Evolutionary conservation across 2,888 invertebrate genomes (phyloP), one percentile per base, ranked within the genome.

Genomic region (Stenchaetothrips biformis): DNA sequence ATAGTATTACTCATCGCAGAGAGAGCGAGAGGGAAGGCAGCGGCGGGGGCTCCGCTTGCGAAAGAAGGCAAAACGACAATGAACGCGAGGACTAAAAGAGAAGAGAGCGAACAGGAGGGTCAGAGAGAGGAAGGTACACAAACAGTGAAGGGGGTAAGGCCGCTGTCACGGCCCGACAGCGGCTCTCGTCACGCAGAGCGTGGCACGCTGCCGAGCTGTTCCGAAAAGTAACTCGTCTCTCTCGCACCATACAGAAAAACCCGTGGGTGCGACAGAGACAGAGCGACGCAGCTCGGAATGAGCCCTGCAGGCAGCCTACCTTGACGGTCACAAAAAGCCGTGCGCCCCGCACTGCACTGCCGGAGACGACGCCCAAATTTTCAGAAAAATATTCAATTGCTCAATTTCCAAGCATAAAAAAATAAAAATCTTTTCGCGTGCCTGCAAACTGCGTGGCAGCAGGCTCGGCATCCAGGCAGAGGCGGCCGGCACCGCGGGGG

Each of bases 1-100:
- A 74, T 74, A 74, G 67, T 74, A 74, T 74, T 74, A 74, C 67
- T 74, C 67, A 74, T 74, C 67, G 67, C 67, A 25, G 67, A 7
- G 67, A 8, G 11, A 48, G 13, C 49, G n/a, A 18, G 49, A 48
- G 48, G 18, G 79, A 48, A 53, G 48, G 16, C n/a, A n/a, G 77
- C 6, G 59, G 59, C 6, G 59, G 21, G 49, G 47, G 37, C 53
- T 4, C 11, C 53, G 13, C 53, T 53, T 53, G 53, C 25, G 4
- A 79, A 49, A 49, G 53, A n/a, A 4, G 7, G 49, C 79, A 49
- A 48, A 37, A 53, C 37, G 37, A 37, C 37, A 37, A 37, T 37
- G 37, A 37, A 4, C 37, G 4, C 37, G 2, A 37, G 37, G 37
- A 37, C 37, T 37, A 4, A 37, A 4, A 4, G 37, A 37, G 37